phyloP scores from a whole-genome alignment of 2,888 invertebrate genomes.

The Mythimna pallens region DNA sequence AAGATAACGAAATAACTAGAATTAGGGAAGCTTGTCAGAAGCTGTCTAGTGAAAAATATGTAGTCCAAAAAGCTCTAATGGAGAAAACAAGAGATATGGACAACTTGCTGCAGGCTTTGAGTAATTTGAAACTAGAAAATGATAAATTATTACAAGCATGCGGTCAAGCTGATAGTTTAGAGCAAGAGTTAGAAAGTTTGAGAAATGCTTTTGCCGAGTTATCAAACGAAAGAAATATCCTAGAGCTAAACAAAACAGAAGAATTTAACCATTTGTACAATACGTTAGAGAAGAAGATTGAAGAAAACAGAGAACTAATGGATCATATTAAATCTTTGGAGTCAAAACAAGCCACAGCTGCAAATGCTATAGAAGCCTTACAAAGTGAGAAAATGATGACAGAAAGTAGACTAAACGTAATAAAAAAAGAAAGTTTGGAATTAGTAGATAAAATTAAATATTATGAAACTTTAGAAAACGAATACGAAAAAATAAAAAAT shows the following conservation, averaged over 20 bases:
- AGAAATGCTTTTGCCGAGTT: conserved; percentile 67
- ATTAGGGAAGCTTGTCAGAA: conserved; percentile 67
- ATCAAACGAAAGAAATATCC: conserved; percentile 67
- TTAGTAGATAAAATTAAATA: conserved; percentile 73
- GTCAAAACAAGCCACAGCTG: conserved; percentile 57
- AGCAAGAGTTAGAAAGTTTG: conserved; percentile 67
- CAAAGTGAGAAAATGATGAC: conserved; percentile 73
- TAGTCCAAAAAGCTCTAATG: conserved; percentile 67
- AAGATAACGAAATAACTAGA: conserved; percentile 69
- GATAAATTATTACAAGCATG: conserved; percentile 63
- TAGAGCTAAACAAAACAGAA: conserved; percentile 70
- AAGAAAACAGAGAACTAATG: conserved; percentile 74
- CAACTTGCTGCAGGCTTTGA: conserved; percentile 55
- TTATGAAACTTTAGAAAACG: conserved; percentile 72
- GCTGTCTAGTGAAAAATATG: conserved; percentile 70
- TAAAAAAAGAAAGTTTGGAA: conserved; percentile 75
- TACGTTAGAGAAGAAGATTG: conserved; percentile 73
- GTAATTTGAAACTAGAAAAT: conserved; percentile 65
- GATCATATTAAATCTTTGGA: conserved; percentile 70
- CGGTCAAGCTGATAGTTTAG: conserved; percentile 60
- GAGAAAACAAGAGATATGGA: conserved; percentile 69
- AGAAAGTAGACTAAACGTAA: conserved; percentile 66
- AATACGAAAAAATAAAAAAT: conserved; percentile 72
- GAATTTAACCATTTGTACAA: conserved; percentile 73
- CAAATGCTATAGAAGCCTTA: conserved; percentile 53